These are phyloP conservation scores for Ferdinandea cuprea DNA, from an alignment of 2,888 invertebrate species.

Conservation along the genomic window DNA sequence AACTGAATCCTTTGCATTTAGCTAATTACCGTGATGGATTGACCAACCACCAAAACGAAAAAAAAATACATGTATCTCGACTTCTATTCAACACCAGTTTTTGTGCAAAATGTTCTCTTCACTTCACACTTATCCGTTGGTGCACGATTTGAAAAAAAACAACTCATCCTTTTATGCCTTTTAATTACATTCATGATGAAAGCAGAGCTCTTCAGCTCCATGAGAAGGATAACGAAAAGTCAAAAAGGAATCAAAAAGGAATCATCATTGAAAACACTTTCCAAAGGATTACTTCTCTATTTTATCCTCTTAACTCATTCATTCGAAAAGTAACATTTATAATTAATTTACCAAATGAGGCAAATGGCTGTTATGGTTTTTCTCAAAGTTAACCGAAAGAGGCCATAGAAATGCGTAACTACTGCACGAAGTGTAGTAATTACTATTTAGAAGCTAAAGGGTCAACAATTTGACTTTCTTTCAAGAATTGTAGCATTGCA, in stretches of 20 bases:
- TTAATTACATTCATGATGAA: constrained; percentile 49
- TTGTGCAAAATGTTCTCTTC: constrained; percentile 38
- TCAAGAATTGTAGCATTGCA: no score
- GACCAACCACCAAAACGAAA: constrained; percentile 58
- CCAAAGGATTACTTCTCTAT: constrained; percentile 26
- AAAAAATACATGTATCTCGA: background rate
- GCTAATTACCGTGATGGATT: constrained; percentile 71
- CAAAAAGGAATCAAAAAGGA: constrained; percentile 34
- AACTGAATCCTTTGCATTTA: constrained; percentile 40
- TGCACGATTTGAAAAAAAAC: constrained; percentile 3
- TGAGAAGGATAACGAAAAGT: constrained; percentile 23
- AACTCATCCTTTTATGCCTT: constrained; percentile 53
- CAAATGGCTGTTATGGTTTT: background rate
- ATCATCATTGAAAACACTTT: constrained; percentile 44
- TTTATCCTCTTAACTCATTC: background rate
- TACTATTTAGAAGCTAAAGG: constrained; percentile 20
- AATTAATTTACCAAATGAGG: constrained; percentile 55
- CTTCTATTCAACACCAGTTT: constrained; percentile 43
- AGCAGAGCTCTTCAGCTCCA: constrained; percentile 3
- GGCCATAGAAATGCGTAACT: constrained; percentile 51
- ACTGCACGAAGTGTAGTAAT: constrained; percentile 16
- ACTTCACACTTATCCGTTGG: constrained; percentile 57
- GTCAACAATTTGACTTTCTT: constrained; percentile 56
- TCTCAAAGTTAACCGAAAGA: constrained; percentile 3
- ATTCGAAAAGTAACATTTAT: constrained; percentile 20